These are phyloP conservation scores for Melanotaenia boesemani DNA, from an alignment of 2,797 vertebrate genomes.

Conservation along the genomic window DNA sequence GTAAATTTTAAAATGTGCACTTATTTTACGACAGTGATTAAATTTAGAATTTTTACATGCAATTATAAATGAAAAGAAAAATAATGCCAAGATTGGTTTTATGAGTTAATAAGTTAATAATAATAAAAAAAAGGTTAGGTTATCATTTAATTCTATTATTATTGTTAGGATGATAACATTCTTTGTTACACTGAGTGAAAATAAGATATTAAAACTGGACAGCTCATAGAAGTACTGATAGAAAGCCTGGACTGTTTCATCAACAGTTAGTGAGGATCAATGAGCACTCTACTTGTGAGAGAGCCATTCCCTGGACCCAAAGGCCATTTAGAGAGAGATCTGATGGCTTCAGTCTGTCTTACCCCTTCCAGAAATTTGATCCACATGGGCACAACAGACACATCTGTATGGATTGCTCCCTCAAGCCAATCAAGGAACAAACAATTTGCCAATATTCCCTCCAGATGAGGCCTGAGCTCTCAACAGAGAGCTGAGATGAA, in stretches of 20 bases:
- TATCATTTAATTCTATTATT: not conserved
- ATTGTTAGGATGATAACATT: slow-evolving; percentile 4
- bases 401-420: slow-evolving; percentile 77
- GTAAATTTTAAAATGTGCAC: not conserved
- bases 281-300: slow-evolving; percentile 39
- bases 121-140: not conserved
- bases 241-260: slow-evolving; percentile 52
- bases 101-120: not conserved
- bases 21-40: not conserved
- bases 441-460: slow-evolving; percentile 79
- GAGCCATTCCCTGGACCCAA: slow-evolving; percentile 60
- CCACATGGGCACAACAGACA: slow-evolving; percentile 70
- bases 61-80: not conserved
- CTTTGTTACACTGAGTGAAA: slow-evolving; percentile 2
- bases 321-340: slow-evolving; percentile 70
- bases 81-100: not conserved
- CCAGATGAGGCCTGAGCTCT: slow-evolving; percentile 72
- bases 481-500: slow-evolving; percentile 70
- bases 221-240: slow-evolving; percentile 41
- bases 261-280: slow-evolving; percentile 63
- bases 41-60: not conserved
- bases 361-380: slow-evolving; percentile 71
- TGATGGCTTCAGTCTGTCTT: slow-evolving; percentile 70
- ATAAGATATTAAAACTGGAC: slow-evolving; percentile 31
- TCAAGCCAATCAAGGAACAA: slow-evolving; percentile 80